Evolutionary conservation across 2,113 vertebrate species (phyloP).

Genomic region (Tursiops truncatus): DNA sequence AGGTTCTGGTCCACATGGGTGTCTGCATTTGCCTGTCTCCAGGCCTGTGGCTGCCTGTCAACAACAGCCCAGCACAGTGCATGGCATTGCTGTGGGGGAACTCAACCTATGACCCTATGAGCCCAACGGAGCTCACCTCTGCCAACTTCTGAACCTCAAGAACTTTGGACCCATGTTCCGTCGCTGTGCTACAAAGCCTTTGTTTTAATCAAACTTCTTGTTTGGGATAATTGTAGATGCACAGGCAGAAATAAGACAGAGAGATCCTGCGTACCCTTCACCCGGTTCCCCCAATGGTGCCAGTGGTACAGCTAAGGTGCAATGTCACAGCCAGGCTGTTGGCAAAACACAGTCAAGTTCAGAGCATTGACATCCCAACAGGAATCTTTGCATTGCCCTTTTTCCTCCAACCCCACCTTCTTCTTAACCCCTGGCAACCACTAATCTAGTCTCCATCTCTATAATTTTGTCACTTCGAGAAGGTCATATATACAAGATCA

Average conservation of each 20-base stretch:
- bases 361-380: background rate
- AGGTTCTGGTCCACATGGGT: accelerated
- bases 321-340: too few relatives aligned
- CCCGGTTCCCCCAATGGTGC: too few relatives aligned
- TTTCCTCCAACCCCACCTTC: background rate
- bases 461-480: background rate
- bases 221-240: background rate
- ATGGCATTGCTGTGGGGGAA: background rate
- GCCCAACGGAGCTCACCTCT: background rate
- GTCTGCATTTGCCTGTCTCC: background rate
- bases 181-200: background rate
- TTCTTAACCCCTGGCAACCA: background rate
- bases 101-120: too few relatives aligned
- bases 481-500: too few relatives aligned
- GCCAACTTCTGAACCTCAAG: background rate
- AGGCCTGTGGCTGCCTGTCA: background rate
- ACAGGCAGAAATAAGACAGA: background rate
- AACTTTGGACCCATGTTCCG: background rate
- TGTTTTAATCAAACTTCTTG: background rate
- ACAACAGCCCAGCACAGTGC: too few relatives aligned
- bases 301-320: background rate
- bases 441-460: background rate
- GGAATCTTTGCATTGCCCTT: background rate
- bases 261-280: too few relatives aligned
- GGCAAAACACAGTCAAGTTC: too few relatives aligned